These are phyloP conservation scores for Chrysolina haemoptera DNA, from an alignment of 2,888 invertebrate species.

Conservation along the genomic window DNA sequence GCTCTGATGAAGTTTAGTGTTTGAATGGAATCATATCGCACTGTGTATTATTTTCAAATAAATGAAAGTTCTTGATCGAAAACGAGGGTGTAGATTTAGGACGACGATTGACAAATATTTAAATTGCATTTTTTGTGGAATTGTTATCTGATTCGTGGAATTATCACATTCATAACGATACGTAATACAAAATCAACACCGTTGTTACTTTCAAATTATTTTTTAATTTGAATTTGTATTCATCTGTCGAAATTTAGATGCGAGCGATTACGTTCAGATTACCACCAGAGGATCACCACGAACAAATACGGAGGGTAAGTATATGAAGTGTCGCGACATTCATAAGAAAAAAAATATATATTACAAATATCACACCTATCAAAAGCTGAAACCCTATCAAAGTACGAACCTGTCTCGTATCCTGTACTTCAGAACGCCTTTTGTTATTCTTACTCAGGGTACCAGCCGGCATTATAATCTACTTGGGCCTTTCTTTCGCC, in stretches of 20 bases:
- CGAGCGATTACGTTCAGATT: no score
- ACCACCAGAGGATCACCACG: no score
- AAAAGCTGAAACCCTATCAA: no score
- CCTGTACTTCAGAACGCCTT: constrained; percentile 12
- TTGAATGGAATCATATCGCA: no score
- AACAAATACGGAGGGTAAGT: no score
- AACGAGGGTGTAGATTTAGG: neutral
- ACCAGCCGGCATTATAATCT: constrained; percentile 6
- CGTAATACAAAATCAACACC: neutral
- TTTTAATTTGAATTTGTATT: no score
- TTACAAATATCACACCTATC: neutral
- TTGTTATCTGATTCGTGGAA: neutral
- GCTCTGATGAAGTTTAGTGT: no score
- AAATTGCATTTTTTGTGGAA: neutral
- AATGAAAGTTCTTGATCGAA: no score
- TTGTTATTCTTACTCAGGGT: constrained; percentile 2
- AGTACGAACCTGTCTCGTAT: constrained; percentile 7
- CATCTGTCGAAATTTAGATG: no score
- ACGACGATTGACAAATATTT: neutral
- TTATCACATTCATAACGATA: neutral
- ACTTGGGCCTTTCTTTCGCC: neutral
- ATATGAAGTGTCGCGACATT: no score
- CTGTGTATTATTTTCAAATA: no score
- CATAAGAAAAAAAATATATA: no score
- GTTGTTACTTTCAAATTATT: neutral